Conservation (phyloP, 2,113 vertebrate genomes). For the Amblyopsis rosae region DNA sequence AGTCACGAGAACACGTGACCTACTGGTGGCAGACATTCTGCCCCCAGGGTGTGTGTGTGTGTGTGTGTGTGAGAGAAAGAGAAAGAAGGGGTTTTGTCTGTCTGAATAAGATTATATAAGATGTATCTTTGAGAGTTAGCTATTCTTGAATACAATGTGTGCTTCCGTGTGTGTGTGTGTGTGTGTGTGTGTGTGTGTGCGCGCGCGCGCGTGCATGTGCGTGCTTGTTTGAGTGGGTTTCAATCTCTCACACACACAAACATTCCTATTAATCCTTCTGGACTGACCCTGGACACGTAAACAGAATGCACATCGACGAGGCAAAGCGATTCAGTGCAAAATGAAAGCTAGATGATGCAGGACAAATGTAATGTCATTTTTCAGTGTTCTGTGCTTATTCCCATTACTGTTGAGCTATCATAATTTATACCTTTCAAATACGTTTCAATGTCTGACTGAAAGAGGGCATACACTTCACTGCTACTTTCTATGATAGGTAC, state of each 20-base stretch:
- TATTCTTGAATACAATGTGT: slow-evolving; percentile 21
- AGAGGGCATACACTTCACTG: too few species aligned
- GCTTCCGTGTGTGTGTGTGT: slow-evolving; percentile 29
- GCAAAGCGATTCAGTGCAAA: background rate
- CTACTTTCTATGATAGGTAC: too few species aligned
- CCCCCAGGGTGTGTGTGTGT: slow-evolving; percentile 52
- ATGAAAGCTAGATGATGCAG: slow-evolving; percentile 6
- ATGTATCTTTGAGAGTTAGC: background rate
- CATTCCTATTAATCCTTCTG: background rate
- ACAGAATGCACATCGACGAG: slow-evolving; percentile 24
- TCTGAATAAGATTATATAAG: slow-evolving; percentile 28
- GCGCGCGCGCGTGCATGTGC: slow-evolving; percentile 18
- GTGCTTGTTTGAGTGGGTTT: slow-evolving; percentile 24
- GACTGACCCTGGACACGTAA: background rate
- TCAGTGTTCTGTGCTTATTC: slow-evolving; percentile 21
- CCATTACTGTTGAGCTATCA: background rate
- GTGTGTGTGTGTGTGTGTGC: slow-evolving; percentile 30
- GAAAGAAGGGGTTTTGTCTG: slow-evolving; percentile 26
- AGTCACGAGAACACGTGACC: slow-evolving; percentile 66
- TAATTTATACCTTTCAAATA: too few species aligned
- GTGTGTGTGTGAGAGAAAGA: slow-evolving; percentile 26
- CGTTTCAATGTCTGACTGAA: too few species aligned
- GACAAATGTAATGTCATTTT: slow-evolving; percentile 35
- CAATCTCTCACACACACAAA: background rate
- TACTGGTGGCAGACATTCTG: slow-evolving; percentile 64